A percentile compares a stretch with the other conserved stretches of the same genome.
Conservation (phyloP, 2,797 vertebrate species). For the Pipistrellus pipistrellus region DNA sequence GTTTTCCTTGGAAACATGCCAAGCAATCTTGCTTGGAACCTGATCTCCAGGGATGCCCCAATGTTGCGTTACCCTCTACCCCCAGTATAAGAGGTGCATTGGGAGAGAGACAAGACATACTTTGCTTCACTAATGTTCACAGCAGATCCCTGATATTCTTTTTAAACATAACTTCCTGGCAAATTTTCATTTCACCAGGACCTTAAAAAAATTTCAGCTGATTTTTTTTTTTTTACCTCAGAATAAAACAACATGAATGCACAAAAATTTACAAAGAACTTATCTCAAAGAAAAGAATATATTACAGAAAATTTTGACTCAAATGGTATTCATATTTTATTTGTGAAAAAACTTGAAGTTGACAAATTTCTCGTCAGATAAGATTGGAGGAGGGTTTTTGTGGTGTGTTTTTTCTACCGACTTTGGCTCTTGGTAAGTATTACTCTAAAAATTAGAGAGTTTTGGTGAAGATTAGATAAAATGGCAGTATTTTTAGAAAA, state of each 20-base stretch:
- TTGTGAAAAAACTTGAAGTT: not conserved
- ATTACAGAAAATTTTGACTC: not conserved
- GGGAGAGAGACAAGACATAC: fast-evolving
- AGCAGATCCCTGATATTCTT: fast-evolving
- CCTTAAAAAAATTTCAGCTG: not conserved
- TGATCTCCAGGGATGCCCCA: not conserved
- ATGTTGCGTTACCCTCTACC: fast-evolving
- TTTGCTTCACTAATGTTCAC: fast-evolving
- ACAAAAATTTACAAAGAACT: not conserved
- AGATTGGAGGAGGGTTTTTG: not conserved
- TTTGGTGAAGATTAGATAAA: not conserved
- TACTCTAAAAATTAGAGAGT: not conserved
- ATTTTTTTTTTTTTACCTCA: not conserved
- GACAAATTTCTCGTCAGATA: not conserved
- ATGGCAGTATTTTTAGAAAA: not conserved
- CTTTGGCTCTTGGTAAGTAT: not conserved
- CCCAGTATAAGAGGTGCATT: not conserved
- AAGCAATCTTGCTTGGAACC: not conserved
- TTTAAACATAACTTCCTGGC: not conserved
- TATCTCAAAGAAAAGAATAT: not conserved
- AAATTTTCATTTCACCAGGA: not conserved
- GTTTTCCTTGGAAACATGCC: not conserved
- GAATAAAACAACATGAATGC: not conserved
- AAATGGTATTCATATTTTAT: not conserved
- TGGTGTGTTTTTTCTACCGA: not conserved